Percentiles rank a stretch among this genome's conserved stretches.
Conservation (phyloP, 2,113 vertebrate genomes). For the Pachycephala philippinensis region DNA sequence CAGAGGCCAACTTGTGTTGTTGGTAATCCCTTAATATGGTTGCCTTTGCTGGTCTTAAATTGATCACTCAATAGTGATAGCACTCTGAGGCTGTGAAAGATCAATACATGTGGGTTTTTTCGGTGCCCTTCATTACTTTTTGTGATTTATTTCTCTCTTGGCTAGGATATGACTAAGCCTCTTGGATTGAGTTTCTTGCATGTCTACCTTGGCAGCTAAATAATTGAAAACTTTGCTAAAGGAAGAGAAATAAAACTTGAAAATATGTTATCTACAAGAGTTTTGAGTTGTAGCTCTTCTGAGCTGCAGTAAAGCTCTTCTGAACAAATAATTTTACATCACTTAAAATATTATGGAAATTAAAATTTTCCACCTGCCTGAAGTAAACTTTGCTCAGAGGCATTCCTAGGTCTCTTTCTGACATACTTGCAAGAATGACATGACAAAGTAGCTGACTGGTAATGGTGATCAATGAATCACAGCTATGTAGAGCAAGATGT, state of each 20-base stretch:
- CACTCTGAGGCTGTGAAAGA: neutral
- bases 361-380: neutral
- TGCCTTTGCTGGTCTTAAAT: neutral
- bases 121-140: neutral
- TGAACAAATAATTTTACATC: neutral
- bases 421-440: neutral
- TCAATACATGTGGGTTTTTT: neutral
- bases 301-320: neutral
- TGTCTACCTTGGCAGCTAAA: constrained; percentile 4
- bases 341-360: neutral
- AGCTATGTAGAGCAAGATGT: neutral
- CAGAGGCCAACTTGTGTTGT: neutral
- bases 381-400: neutral
- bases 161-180: neutral
- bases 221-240: constrained; percentile 26
- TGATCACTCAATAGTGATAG: constrained; percentile 8
- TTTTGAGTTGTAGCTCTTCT: neutral
- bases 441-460: neutral
- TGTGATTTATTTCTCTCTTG: constrained; percentile 34
- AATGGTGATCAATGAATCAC: neutral
- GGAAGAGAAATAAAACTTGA: neutral
- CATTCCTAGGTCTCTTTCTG: neutral
- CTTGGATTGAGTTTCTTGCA: neutral
- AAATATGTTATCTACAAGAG: neutral
- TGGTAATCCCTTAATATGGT: neutral